Base-by-base conservation (phyloP, 2,888 invertebrate genomes). In the Periphyllus acericola region DNA sequence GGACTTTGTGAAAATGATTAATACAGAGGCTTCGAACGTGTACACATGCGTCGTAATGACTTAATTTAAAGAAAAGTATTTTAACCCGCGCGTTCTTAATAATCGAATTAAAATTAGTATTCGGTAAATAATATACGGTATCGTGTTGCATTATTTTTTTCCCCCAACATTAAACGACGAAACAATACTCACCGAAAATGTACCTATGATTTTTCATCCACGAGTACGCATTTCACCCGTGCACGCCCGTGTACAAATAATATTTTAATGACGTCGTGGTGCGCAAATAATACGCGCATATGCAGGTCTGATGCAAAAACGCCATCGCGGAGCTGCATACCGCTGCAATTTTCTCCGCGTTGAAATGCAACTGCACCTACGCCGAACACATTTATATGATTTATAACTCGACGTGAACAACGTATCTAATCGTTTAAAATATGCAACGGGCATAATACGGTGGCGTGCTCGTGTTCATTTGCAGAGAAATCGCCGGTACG, bases 1-100 rank as follows among this genome's bases (percentile, higher is more conserved):
- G 84, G 76, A 85, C 68, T 85, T 83, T 32, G 68, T 32, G n/a
- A 85, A 78, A 85, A 85, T 85, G 76, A 78, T 85, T 85, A 85
- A 85, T 85, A 85, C 34, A 17, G 66, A 66, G 40, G 75, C 66
- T 17, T 3, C n/a, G 3, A 46, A 46, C 46, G 46, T 14, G 32
- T 8, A 66, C 6, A 83, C 25, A 34, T 19, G 75, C 74, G 29
- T 68, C 25, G 11, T 68, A 83, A 83, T 60, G 75, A 66, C 60
- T 66, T 76, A 46, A 76, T 84, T 83, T 83, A 83, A 55, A 83
- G 55, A 83, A 55, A 82, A 52, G 52, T 25, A 55, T 74, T 83
- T 55, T 32, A 25, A 71, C 21, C 71, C 46, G 25, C 3, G 32
- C 17, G n/a, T 82, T 52, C 32, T 25, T 34, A 14, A 60, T 60